Conservation (phyloP, 2,113 vertebrate species). For the Axis porcinus region DNA sequence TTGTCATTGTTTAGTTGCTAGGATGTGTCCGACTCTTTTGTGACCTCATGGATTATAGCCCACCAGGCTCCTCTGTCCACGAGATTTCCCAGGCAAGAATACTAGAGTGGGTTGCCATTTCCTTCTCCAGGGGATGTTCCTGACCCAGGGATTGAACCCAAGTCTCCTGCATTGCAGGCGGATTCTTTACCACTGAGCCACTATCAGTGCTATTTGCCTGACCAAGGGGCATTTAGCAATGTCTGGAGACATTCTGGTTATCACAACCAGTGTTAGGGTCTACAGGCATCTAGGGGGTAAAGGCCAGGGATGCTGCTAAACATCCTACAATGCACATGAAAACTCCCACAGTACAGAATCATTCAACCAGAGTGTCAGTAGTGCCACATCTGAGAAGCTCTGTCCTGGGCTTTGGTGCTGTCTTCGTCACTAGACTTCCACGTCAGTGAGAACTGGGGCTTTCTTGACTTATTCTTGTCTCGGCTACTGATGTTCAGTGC, state of each 20-base stretch:
- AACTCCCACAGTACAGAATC: background rate
- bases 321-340: background rate
- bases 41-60: background rate
- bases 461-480: background rate
- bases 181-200: background rate
- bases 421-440: background rate
- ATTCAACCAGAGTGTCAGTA: background rate
- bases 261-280: background rate
- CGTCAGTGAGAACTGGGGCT: background rate
- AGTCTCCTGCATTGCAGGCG: background rate
- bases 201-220: too few relatives aligned
- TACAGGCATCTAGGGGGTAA: background rate
- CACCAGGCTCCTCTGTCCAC: background rate
- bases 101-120: background rate
- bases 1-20: background rate
- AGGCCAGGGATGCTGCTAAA: background rate
- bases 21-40: background rate
- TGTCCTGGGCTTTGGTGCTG: background rate
- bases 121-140: background rate
- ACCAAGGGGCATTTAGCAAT: background rate
- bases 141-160: background rate
- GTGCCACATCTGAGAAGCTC: background rate
- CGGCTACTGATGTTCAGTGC: rapidly evolving
- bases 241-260: background rate
- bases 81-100: background rate